phyloP scores from a whole-genome alignment of 2,113 vertebrate species.

The Tamias sibiricus region DNA sequence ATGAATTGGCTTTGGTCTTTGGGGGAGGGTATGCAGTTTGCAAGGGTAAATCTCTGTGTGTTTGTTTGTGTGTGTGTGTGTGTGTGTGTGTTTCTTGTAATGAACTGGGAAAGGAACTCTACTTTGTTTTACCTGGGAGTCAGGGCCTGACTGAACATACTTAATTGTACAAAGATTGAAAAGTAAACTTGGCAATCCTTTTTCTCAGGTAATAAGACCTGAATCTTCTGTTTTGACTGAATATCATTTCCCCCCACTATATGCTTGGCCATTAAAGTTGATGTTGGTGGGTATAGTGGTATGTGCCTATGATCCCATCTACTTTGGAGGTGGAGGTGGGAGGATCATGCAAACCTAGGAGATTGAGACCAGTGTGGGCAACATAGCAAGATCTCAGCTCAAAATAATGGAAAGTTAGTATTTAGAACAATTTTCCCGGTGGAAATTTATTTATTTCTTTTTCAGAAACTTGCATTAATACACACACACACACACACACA shows the following conservation, averaged over 20 bases:
- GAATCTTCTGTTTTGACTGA: conserved; percentile 5
- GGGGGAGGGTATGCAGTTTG: not conserved
- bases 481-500: not conserved
- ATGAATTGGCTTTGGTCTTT: not conserved
- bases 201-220: not conserved
- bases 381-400: not conserved
- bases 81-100: not conserved
- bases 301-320: not conserved
- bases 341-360: not conserved
- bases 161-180: not conserved
- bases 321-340: not conserved
- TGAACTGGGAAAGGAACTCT: not conserved
- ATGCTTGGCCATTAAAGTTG: conserved; percentile 1
- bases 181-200: not conserved
- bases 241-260: not conserved
- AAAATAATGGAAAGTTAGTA: not conserved
- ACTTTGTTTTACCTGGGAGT: not conserved
- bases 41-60: not conserved
- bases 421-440: conserved; percentile 34
- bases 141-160: not conserved
- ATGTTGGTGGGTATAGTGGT: not conserved
- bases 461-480: not conserved
- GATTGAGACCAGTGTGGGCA: not conserved
- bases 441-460: conserved; percentile 36
- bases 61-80: not conserved